Evolutionary conservation across 2,888 invertebrate species (phyloP).

Genomic region (Papilio protenor): DNA sequence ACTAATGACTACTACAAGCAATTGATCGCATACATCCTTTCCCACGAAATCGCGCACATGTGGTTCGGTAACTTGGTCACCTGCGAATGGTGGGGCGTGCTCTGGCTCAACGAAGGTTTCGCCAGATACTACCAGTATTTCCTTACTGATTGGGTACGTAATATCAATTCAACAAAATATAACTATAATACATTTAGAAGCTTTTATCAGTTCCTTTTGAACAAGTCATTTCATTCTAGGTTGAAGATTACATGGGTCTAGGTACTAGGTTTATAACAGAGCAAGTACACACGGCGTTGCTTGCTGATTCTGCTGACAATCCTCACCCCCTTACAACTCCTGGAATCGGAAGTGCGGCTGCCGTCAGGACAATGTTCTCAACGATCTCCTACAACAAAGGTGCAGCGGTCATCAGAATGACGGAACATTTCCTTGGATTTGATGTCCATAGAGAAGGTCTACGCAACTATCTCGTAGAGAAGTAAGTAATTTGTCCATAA

Average conservation of each 20-base stretch:
- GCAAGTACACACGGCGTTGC: conserved; percentile 87
- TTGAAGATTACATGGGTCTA: conserved; percentile 86
- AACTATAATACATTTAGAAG: not conserved
- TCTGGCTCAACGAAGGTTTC: conserved; percentile 88
- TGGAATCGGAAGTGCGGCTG: conserved; percentile 81
- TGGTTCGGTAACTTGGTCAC: conserved; percentile 89
- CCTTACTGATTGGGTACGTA: conserved; percentile 81
- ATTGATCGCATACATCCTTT: conserved; percentile 83
- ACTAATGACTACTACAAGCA: conserved; percentile 78
- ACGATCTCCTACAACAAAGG: conserved; percentile 89
- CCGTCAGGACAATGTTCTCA: conserved; percentile 86
- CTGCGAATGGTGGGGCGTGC: conserved; percentile 86
- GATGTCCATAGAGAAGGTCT: conserved; percentile 82
- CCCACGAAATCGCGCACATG: conserved; percentile 90
- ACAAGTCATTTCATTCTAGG: conserved; percentile 65
- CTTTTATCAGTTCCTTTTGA: conserved; percentile 4
- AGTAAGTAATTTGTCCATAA: conserved; percentile 64
- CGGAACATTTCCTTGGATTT: conserved; percentile 85
- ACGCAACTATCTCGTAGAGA: conserved; percentile 77
- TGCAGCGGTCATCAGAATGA: conserved; percentile 87
- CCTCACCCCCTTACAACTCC: conserved; percentile 85
- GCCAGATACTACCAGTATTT: conserved; percentile 90
- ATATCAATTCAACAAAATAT: not conserved
- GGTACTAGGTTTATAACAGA: conserved; percentile 88
- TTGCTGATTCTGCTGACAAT: conserved; percentile 82